Evolutionary conservation across 2,797 vertebrate genomes (phyloP).

Genomic region (Lithobates pipiens): DNA sequence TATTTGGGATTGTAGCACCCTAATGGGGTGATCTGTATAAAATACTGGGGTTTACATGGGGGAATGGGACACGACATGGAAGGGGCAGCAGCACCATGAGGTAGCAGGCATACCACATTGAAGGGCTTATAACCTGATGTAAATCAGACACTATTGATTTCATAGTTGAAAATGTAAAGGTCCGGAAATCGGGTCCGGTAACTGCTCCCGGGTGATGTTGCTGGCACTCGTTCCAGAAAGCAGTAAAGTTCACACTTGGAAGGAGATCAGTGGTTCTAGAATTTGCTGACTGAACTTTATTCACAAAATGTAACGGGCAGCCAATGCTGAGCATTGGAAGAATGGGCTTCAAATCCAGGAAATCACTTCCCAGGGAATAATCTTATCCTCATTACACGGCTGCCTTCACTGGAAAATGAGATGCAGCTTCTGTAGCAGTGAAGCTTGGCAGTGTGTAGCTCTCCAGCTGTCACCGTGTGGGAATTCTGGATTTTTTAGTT

Average conservation of each 20-base stretch:
- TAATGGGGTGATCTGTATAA: too few species aligned
- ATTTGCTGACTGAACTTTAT: neutral
- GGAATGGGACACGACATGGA: neutral
- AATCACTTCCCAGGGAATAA: neutral
- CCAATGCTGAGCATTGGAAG: neutral
- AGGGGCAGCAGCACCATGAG: neutral
- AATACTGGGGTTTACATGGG: too few species aligned
- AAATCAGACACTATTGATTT: neutral
- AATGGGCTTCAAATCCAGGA: neutral
- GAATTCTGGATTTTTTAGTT: too few species aligned
- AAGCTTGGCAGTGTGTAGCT: too few species aligned
- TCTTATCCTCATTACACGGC: neutral
- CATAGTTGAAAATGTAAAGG: neutral
- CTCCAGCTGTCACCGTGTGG: too few species aligned
- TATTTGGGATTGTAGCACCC: too few species aligned
- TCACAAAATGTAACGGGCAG: neutral
- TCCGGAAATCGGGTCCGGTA: neutral
- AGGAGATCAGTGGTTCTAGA: neutral
- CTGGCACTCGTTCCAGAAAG: slow-evolving; percentile 23
- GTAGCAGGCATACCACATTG: neutral
- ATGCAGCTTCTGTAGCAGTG: too few species aligned
- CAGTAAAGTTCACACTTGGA: neutral
- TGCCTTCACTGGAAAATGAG: too few species aligned
- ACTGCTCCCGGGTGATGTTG: neutral
- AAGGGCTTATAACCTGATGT: neutral